phyloP scores from a whole-genome alignment of 2,113 vertebrate species.

The Vombatus ursinus region DNA sequence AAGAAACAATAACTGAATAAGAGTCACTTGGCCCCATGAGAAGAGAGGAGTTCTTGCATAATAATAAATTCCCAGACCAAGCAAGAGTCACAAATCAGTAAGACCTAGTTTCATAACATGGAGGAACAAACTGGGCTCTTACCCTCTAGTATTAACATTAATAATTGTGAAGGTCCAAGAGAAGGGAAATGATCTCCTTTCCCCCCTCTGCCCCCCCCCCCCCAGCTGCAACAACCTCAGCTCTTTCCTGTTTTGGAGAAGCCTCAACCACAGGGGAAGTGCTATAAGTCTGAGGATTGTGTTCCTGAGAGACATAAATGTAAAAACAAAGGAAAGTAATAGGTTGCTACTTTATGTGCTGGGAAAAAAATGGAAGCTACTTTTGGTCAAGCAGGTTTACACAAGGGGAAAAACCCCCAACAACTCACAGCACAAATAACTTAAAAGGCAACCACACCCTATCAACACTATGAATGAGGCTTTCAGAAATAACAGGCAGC shows the following conservation, averaged over 20 bases:
- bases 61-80: background rate
- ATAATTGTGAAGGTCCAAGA: background rate
- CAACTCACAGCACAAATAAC: slow-evolving; percentile 27
- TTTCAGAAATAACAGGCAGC: slow-evolving; percentile 77
- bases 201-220: too few relatives aligned
- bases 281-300: background rate
- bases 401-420: slow-evolving; percentile 70
- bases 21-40: background rate
- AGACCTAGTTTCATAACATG: background rate
- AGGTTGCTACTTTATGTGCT: slow-evolving; percentile 64
- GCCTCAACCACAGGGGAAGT: background rate
- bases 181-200: background rate
- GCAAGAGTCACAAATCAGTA: background rate
- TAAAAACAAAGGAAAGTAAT: slow-evolving; percentile 74
- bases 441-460: slow-evolving; percentile 69
- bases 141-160: background rate
- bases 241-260: background rate
- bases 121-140: background rate
- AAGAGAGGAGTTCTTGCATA: background rate
- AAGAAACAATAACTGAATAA: background rate
- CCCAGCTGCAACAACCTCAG: background rate
- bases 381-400: slow-evolving; percentile 63
- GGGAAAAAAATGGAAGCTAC: slow-evolving; percentile 45
- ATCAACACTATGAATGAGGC: slow-evolving; percentile 68
- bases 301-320: slow-evolving; percentile 67